Evolutionary conservation across 2,797 vertebrate species (phyloP).

Genomic region (Macroramphosus scolopax): DNA sequence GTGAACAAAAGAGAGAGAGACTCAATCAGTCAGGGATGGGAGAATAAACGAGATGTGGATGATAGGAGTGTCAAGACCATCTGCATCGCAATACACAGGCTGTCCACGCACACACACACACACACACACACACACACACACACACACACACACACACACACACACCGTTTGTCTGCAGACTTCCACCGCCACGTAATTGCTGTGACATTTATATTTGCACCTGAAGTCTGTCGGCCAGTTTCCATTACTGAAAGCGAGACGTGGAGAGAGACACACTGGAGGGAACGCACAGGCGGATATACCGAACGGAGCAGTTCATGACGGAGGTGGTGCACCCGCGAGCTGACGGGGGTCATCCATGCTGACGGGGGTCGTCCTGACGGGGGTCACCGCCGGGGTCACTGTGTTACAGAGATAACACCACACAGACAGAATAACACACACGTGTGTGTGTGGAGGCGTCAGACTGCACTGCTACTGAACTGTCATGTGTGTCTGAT

Average conservation of each 20-base stretch:
- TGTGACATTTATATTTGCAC: constrained; percentile 73
- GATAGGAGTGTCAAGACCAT: constrained; percentile 15
- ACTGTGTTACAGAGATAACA: no score
- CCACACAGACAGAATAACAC: no score
- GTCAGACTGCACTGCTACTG: no score
- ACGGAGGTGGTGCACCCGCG: constrained; percentile 13
- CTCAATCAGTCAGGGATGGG: background rate
- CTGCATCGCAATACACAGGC: constrained; percentile 10
- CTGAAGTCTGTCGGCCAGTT: constrained; percentile 69
- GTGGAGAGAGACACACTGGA: constrained; percentile 54
- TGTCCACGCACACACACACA: no score
- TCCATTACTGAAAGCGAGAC: no score
- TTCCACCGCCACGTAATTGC: constrained; percentile 59
- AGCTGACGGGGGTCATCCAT: no score
- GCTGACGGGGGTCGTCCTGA: no score
- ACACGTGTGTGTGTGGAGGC: no score
- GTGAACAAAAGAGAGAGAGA: constrained; percentile 1
- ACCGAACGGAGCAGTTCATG: constrained; percentile 52
- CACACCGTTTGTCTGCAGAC: constrained; percentile 58
- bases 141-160: no score
- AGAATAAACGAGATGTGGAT: constrained; percentile 8
- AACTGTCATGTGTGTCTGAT: no score
- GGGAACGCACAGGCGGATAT: constrained; percentile 44
- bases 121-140: no score
- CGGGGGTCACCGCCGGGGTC: no score